Evolutionary conservation across 2,888 invertebrate species (phyloP), one percentile per base, ranked within the genome.

Genomic region (Alsophila aescularia): DNA sequence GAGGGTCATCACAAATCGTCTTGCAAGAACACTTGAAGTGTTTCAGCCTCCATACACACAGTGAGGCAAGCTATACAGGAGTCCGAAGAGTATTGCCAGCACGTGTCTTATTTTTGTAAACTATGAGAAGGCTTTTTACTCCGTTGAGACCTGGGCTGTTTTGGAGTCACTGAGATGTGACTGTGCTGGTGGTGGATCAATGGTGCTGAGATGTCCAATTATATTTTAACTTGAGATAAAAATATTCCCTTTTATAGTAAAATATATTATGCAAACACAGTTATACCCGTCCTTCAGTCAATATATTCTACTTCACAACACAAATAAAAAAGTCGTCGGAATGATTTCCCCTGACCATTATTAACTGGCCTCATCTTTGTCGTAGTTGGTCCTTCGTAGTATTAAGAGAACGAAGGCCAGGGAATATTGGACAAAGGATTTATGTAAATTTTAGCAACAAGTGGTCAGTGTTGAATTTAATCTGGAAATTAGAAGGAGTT

Each of bases 381-480:
- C 16, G 3, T 5, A 21, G 24, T 9, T 5, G n/a, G 15, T 7
- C 15, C 42, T 21, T 41, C 12, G 4, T 13, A 13, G 16, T 48
- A 12, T 24, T 27, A 13, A 8, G 12, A 24, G 34, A 10, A 7
- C 5, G 14, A 32, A 34, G 34, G 31, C 44, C 58, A 48, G 16
- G 36, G 29, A 13, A 14, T 2, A 16, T 8, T 53, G 53, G 50
- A 18, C 43, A 0, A 16, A 29, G n/a, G 43, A 41, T 36, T 49
- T 57, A 57, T 60, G 47, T 40, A 54, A 57, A 57, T 48, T 24
- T 41, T 52, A 14, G 53, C 60, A 53, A 60, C 60, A 57, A 60
- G 60, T 60, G 60, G 57, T 14, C 36, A 41, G 12, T 39, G 49
- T 31, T 29, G 44, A 37, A 48, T 48, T 9, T 48, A 45, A 52